Evolutionary conservation across 2,113 vertebrate species (phyloP).

Genomic region (Hippocampus comes): DNA sequence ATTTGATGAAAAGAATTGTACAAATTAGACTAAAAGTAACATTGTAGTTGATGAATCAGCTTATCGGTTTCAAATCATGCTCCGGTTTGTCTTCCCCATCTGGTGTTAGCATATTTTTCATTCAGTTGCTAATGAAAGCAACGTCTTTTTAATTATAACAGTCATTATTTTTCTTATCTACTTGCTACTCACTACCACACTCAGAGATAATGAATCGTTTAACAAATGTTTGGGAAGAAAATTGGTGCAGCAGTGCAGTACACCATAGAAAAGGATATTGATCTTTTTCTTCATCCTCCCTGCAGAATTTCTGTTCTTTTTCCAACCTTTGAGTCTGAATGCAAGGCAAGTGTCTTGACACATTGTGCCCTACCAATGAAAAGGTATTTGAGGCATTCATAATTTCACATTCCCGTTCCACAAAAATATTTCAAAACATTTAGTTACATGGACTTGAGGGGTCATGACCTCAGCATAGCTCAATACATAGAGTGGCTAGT

Average conservation of each 20-base stretch:
- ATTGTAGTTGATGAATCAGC: not conserved
- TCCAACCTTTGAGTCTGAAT: constrained; percentile 21
- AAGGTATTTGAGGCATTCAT: constrained; percentile 43
- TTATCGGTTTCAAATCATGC: not conserved
- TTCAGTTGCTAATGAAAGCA: constrained; percentile 24
- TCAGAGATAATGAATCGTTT: not conserved
- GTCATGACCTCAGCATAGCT: not conserved
- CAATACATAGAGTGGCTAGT: no score
- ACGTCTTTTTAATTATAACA: constrained; percentile 31
- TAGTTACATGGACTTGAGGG: not conserved
- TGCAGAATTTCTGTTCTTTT: constrained; percentile 8
- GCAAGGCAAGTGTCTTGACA: constrained; percentile 25
- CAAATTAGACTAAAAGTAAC: not conserved
- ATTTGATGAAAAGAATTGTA: not conserved
- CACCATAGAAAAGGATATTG: constrained; percentile 51
- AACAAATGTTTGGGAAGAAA: not conserved
- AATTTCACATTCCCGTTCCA: constrained; percentile 29
- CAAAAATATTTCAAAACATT: not conserved
- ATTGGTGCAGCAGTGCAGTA: constrained; percentile 25
- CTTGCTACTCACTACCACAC: not conserved
- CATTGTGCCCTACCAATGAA: not conserved
- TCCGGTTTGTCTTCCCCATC: constrained; percentile 13
- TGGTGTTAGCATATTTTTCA: constrained; percentile 13
- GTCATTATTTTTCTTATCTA: constrained; percentile 37
- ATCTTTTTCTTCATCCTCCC: constrained; percentile 34